Evolutionary conservation across 2,888 invertebrate species (phyloP).

Genomic region (Ochlodes sylvanus): DNA sequence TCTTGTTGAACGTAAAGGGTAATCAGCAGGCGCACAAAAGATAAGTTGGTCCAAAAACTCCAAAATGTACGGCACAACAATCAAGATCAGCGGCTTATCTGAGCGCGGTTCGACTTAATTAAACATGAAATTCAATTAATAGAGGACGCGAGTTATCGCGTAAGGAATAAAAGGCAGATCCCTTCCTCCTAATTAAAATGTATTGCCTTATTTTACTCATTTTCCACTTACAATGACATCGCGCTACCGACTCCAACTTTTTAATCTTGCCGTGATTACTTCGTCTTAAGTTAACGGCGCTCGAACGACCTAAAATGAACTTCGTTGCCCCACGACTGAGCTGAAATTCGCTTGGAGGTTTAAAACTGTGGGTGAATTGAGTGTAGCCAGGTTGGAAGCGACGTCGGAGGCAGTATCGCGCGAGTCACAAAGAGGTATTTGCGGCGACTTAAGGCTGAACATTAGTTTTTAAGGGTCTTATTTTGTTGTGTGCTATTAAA

Average conservation of each 20-base stretch:
- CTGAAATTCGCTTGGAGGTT: constrained; percentile 44
- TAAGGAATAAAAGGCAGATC: constrained; percentile 80
- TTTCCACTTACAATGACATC: constrained; percentile 84
- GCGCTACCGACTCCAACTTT: constrained; percentile 83
- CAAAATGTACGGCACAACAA: constrained; percentile 64
- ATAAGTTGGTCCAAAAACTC: constrained; percentile 57
- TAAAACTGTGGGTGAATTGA: constrained; percentile 58
- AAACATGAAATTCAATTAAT: constrained; percentile 85
- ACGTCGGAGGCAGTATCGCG: constrained; percentile 65
- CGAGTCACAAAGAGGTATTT: constrained; percentile 84
- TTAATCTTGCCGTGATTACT: constrained; percentile 77
- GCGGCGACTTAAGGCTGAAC: constrained; percentile 80
- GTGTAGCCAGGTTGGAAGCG: constrained; percentile 67
- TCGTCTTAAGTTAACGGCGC: constrained; percentile 59
- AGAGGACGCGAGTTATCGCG: constrained; percentile 81
- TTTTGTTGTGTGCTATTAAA: constrained; percentile 81
- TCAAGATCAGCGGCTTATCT: constrained; percentile 76
- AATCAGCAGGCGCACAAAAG: constrained; percentile 39
- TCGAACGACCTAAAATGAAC: constrained; percentile 43
- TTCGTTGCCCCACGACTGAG: constrained; percentile 42
- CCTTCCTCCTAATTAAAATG: constrained; percentile 84
- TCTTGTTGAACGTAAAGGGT: constrained; percentile 22
- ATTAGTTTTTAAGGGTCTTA: constrained; percentile 85
- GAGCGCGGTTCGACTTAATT: constrained; percentile 76
- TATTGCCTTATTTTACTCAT: constrained; percentile 86